These are phyloP conservation scores for Frankliniella intonsa DNA, from an alignment of 2,888 invertebrate genomes.

Conservation along the genomic window DNA sequence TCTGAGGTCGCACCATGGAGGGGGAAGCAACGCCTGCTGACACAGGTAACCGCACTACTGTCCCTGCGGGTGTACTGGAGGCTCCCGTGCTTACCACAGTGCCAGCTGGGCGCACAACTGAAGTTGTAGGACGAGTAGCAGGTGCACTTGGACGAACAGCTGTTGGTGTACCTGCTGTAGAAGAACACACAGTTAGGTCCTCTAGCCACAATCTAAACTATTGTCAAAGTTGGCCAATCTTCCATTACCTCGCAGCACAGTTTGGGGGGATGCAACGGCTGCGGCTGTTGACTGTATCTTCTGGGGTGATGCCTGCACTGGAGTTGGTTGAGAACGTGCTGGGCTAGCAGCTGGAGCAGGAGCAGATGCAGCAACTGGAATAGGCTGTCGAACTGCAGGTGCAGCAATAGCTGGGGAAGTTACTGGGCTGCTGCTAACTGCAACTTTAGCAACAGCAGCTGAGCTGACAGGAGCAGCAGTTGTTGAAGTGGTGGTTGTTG, in stretches of 20 bases:
- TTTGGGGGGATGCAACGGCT: constrained; percentile 28
- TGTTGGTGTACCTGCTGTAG: constrained; percentile 34
- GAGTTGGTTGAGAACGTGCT: constrained; percentile 40
- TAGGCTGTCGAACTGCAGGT: constrained; percentile 31
- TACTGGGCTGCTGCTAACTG: constrained; percentile 28
- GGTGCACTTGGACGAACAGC: constrained; percentile 30
- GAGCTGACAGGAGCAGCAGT: constrained; percentile 43
- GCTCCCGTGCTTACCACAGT: constrained; percentile 29
- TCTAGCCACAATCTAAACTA: too few relatives aligned
- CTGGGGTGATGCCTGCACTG: constrained; percentile 41
- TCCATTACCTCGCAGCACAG: neutral
- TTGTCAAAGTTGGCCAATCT: neutral
- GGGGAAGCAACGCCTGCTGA: constrained; percentile 18
- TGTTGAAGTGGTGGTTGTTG: constrained; percentile 45
- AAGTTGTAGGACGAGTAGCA: constrained; percentile 13
- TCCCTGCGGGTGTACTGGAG: neutral
- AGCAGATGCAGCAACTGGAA: constrained; percentile 28
- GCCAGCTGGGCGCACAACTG: constrained; percentile 31
- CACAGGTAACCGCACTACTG: neutral
- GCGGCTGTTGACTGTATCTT: constrained; percentile 28
- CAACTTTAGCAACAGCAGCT: constrained; percentile 33
- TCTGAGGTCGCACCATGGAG: constrained; percentile 18
- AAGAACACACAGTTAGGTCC: constrained; percentile 33
- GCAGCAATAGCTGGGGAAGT: constrained; percentile 3
- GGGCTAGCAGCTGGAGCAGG: constrained; percentile 47